Percentiles rank a stretch among this genome's conserved stretches.
phyloP scores from a whole-genome alignment of 2,113 vertebrate species.

The Tenebrosternarchus preto region DNA sequence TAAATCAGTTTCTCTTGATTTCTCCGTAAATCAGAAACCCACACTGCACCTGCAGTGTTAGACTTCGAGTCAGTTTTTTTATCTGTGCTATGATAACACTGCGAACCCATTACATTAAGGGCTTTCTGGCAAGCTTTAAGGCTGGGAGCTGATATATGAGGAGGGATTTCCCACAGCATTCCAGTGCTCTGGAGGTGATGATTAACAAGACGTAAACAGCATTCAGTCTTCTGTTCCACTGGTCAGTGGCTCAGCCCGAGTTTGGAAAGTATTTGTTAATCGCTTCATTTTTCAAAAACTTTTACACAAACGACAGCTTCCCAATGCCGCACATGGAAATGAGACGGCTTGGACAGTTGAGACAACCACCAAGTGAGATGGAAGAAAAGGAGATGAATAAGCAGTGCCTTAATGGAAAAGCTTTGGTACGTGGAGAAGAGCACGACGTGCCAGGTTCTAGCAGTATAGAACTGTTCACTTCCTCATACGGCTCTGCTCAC shows the following conservation, averaged over 20 bases:
- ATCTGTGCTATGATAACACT: conserved; percentile 8
- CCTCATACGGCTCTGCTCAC: conserved; percentile 22
- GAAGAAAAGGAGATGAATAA: background rate
- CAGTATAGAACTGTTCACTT: background rate
- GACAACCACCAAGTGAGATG: conserved; percentile 4
- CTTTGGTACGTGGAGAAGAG: background rate
- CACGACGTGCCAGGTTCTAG: conserved; percentile 4
- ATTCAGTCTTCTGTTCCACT: conserved; percentile 34
- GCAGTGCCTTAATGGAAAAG: background rate
- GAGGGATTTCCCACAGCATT: conserved; percentile 37
- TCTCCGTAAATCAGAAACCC: background rate
- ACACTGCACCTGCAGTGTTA: background rate
- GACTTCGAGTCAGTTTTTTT: background rate
- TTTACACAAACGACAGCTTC: conserved; percentile 20
- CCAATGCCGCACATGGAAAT: background rate
- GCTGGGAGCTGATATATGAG: conserved; percentile 38
- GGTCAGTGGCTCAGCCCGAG: background rate
- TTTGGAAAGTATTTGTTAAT: conserved; percentile 30
- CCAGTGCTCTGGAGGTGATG: conserved; percentile 42
- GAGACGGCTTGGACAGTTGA: background rate
- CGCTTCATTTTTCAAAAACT: conserved; percentile 15
- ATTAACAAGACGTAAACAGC: conserved; percentile 43
- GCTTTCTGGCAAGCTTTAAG: conserved; percentile 23
- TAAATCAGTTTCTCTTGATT: background rate
- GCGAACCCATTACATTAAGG: conserved; percentile 9